Base-by-base conservation (phyloP, 2,888 invertebrate species). In the Boloria euphrosyne region DNA sequence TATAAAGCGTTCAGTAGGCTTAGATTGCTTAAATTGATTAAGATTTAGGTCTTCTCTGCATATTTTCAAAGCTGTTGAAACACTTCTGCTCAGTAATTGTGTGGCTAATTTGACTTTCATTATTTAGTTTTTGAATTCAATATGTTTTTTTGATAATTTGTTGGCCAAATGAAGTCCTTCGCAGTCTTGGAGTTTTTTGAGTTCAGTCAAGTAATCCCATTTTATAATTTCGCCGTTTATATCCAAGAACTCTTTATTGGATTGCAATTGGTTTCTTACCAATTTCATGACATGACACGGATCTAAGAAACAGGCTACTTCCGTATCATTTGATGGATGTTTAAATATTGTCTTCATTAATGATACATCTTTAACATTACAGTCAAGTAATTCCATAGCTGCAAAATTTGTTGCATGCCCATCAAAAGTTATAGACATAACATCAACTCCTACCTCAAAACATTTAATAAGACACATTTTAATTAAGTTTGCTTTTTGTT, bases 101-200 rank as follows among this genome's bases (percentile, higher is more conserved):
- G 67, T 65, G 0, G 73, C 75, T 7, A 77, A 47, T 51, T 75
- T 76, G 0, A 74, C 75, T 14, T 75, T 73, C 71, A 74, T 75
- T 13, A 71, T 71, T 14, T 63, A 6, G 17, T 77, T 76, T 46
- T 63, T 62, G 62, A 77, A 77, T 3, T 63, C 5, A 7, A 74
- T 46, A 63, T 75, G 71, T 55, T 51, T 65, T n/a, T 52, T 22
- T 10, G 71, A 66, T 17, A 76, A 18, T 49, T 71, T 71, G 27
- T 75, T 75, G 0, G 67, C 73, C 3, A 73, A 22, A 17, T 73
- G 54, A 13, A 74, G 52, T 6, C 66, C 65, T 63, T 70, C 66
- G 18, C 60, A 43, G 50, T 67, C 59, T 53, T 75, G 73, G 10
- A 75, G 46, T 14, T 67, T 31, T 14, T 47, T 22, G 49, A 66